Percentiles rank a stretch among this genome's conserved stretches.
Conservation (phyloP, 2,113 vertebrate species). For the Leiothrix lutea region DNA sequence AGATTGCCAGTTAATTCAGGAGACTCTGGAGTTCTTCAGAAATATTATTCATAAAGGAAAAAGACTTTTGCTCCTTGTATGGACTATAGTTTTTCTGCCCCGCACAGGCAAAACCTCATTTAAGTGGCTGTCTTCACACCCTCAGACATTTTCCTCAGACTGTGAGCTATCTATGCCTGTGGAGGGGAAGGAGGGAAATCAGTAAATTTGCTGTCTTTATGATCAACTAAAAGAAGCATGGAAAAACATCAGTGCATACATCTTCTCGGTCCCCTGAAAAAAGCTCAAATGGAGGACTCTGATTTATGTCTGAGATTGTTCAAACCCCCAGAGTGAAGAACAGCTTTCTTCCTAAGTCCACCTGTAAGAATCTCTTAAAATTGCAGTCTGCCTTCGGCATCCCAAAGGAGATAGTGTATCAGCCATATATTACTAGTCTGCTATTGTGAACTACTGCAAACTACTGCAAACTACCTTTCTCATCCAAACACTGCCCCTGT, state of each 20-base stretch:
- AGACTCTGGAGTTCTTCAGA: background rate
- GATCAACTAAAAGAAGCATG: background rate
- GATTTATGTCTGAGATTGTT: background rate
- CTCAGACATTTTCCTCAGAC: background rate
- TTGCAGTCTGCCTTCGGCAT: background rate
- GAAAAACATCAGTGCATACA: background rate
- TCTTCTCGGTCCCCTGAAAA: background rate
- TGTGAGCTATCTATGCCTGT: background rate
- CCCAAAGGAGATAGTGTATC: background rate
- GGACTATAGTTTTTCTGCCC: background rate
- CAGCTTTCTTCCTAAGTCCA: background rate
- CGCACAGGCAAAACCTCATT: background rate
- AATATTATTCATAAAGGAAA: background rate
- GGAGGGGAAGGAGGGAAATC: background rate
- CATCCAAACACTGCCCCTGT: background rate
- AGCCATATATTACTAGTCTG: background rate
- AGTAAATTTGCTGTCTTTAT: background rate
- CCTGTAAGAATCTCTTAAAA: background rate
- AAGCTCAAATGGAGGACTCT: background rate
- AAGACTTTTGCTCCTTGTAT: background rate
- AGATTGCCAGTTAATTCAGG: background rate
- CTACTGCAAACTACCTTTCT: background rate
- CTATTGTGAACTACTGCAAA: background rate
- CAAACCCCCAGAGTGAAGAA: background rate
- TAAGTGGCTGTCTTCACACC: background rate